Conservation (phyloP, 2,888 invertebrate species). For the Drosophila dives region DNA sequence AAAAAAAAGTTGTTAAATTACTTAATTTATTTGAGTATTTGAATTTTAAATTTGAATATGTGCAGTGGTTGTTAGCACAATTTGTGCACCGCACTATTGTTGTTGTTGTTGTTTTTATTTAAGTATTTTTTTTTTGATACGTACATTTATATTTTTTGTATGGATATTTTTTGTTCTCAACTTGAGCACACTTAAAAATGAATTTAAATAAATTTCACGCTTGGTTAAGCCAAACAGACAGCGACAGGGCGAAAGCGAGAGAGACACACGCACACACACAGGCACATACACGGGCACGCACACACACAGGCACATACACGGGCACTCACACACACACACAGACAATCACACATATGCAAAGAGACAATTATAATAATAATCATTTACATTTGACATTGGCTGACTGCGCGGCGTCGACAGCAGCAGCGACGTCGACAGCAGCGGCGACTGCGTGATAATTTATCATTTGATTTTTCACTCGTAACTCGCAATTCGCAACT, state of each 20-base stretch:
- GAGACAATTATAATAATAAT: constrained; percentile 75
- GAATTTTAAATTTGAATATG: constrained; percentile 36
- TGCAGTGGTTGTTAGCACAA: constrained; percentile 29
- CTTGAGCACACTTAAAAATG: constrained; percentile 79
- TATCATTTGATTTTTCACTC: constrained; percentile 71
- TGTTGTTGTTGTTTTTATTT: neutral
- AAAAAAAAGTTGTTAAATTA: constrained; percentile 49
- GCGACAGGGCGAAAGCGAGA: constrained; percentile 52
- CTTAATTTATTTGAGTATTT: constrained; percentile 39
- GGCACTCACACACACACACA: constrained; percentile 9
- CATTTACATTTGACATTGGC: constrained; percentile 78
- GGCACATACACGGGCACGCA: constrained; percentile 4
- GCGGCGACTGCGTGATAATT: constrained; percentile 61
- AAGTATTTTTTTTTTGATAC: constrained; percentile 12
- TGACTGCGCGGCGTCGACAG: constrained; percentile 51
- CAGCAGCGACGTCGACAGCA: constrained; percentile 25
- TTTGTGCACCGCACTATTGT: constrained; percentile 11
- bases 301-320: constrained; percentile 18
- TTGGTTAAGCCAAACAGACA: constrained; percentile 71
- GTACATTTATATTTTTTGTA: constrained; percentile 27
- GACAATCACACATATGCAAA: constrained; percentile 10
- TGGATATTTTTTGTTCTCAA: constrained; percentile 52
- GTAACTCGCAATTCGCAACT: constrained; percentile 18
- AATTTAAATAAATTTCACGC: constrained; percentile 82
- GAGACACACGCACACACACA: constrained; percentile 25